Evolutionary conservation across 1,140 invertebrate species (phyloP), one percentile per base, ranked within the genome.

Genomic region (Danaus plexippus): DNA sequence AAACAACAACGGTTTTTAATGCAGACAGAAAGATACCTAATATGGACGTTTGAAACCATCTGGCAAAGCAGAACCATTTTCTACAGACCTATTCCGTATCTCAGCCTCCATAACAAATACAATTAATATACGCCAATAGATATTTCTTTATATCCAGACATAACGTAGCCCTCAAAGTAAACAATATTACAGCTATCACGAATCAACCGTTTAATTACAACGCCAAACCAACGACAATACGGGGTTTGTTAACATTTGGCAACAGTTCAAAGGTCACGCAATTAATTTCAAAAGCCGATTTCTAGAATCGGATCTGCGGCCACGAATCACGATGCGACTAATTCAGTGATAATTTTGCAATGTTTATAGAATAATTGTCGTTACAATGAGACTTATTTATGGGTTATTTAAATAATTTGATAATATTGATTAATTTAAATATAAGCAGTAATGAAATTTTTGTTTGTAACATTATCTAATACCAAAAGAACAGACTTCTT

Each of bases 221-320:
- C 54, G 42, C 58, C n/a, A 51, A 54, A 60, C 49, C 55, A 58
- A 57, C 54, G 64, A 77, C 66, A 74, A 73, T 73, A 52, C 65
- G 73, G 71, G 58, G 64, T 63, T 70, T 58, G 57, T 52, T 11
- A 79, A 80, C 74, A 76, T 82, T 82, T 71, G 73, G 79, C 77
- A 82, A 85, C 57, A 63, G 76, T 74, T 82, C 80, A 85, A 68
- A 81, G 82, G 76, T 78, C 82, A 80, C 65, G 69, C 71, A 77
- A 82, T 84, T 84, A 81, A 81, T 78, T 76, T 76, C 73, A 66
- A 76, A 77, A 69, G 66, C 44, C 70, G 71, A 80, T 77, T 75
- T 77, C 73, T 66, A 71, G 71, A 71, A 72, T 71, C 71, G 64
- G 67, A 73, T 71, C 71, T 64, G 56, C 58, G 66, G 72, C 66